phyloP scores from a whole-genome alignment of 2,797 vertebrate species.

The Lepilemur ruficaudatus region DNA sequence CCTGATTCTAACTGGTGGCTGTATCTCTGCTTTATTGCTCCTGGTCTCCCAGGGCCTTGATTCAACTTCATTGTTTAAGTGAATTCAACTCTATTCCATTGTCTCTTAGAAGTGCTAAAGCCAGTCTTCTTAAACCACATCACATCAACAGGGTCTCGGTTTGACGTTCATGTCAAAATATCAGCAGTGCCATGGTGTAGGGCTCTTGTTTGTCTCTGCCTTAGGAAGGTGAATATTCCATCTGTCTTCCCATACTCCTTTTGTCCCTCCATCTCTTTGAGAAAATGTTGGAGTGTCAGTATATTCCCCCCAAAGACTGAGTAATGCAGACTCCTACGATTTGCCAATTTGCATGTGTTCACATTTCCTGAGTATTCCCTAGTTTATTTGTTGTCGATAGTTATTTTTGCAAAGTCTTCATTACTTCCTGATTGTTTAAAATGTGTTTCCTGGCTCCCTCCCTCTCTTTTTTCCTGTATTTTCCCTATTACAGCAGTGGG shows the following conservation, averaged over 20 bases:
- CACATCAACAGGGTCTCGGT: background rate
- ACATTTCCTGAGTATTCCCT: background rate
- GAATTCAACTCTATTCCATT: background rate
- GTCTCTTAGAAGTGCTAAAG: background rate
- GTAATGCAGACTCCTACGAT: background rate
- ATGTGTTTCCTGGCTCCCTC: background rate
- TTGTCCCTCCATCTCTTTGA: background rate
- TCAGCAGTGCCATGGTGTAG: background rate
- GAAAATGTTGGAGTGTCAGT: background rate
- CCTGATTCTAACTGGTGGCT: background rate
- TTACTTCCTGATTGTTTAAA: conserved; percentile 38
- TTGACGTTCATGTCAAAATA: background rate
- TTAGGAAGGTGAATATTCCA: background rate
- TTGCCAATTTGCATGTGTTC: background rate
- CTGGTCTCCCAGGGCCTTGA: background rate
- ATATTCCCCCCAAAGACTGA: background rate
- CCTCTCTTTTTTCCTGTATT: background rate
- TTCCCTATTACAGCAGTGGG: background rate
- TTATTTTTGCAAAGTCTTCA: conserved; percentile 47
- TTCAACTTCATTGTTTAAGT: background rate
- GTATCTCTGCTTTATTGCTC: background rate
- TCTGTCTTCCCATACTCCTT: background rate
- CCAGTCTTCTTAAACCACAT: background rate
- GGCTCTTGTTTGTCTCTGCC: background rate
- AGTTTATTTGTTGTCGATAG: background rate